Evolutionary conservation across 2,113 vertebrate species (phyloP), one percentile per base, ranked within the genome.

Genomic region (Cochlearius cochlearius): DNA sequence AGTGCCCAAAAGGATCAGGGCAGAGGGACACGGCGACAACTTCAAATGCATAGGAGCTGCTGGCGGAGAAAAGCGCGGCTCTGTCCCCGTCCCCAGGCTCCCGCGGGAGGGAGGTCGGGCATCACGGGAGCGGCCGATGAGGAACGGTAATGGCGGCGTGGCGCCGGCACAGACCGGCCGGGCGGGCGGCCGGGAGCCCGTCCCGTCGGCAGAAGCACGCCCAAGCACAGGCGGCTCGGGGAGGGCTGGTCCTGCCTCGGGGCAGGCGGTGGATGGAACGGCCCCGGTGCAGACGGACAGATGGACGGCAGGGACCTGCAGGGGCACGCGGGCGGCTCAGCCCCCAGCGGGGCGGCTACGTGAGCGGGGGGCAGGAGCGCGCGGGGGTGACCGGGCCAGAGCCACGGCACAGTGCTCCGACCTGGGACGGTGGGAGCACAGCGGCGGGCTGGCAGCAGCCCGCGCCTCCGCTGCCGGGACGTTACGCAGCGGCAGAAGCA

Each of bases 151-250:
- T 1, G 7, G 41, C 30, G 27, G n/a, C 18, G 8, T 12, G 17
- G 38, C 12, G 6, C 34, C 0, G 2, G 69, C 38, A 39, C 5
- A 6, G 16, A 18, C 15, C 7, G 2, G 21, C 20, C 5, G 7
- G 18, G 29, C 11, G 7, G 13, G 41, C 3, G 5, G 43, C 36
- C 21, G 41, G 21, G n/a, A 39, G 41, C 29, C 20, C 11, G 7
- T 15, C 71, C 41, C 2, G 1, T 32, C 9, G 2, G 7, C 20
- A 52, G 32, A 45, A 53, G 69, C 2, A 3, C 20, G 27, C 29
- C 34, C 3, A 4, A 63, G 29, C 30, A 16, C 27, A 23, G 19
- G 22, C 3, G 15, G 47, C 39, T 25, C 25, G 2, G 26, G 58
- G 8, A 12, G 5, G 5, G 39, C 56, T 62, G 49, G 19, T 19